A percentile compares a stretch with the other conserved stretches of the same genome.
These are phyloP conservation scores for Oplegnathus fasciatus DNA, from an alignment of 2,113 vertebrate genomes.

Conservation along the genomic window DNA sequence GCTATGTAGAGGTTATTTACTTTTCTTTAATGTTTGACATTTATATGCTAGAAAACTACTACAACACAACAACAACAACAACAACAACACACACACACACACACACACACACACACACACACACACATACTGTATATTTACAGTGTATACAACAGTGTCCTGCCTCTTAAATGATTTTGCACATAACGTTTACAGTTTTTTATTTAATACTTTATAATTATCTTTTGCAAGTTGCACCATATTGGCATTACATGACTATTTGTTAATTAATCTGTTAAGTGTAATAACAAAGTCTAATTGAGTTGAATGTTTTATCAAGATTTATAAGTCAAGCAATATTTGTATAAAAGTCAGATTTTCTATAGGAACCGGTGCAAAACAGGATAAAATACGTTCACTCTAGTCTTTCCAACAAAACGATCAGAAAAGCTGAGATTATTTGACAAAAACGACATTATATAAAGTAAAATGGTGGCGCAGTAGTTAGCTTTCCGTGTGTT, in stretches of 20 bases:
- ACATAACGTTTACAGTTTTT: background rate
- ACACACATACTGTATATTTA: background rate
- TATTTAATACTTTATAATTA: background rate
- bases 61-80: no score
- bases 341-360: background rate
- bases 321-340: background rate
- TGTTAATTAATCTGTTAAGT: no score
- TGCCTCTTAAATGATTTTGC: background rate
- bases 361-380: background rate
- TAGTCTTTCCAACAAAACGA: background rate
- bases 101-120: background rate
- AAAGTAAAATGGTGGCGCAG: no score
- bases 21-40: slow-evolving; percentile 46
- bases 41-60: background rate
- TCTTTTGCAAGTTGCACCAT: background rate
- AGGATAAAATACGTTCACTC: background rate
- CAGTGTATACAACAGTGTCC: no score
- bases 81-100: background rate
- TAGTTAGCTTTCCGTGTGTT: no score
- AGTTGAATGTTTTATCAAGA: background rate
- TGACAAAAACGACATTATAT: background rate
- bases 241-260: background rate
- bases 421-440: background rate
- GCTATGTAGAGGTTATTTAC: slow-evolving; percentile 17
- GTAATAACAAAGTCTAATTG: background rate